These are phyloP conservation scores for Ennomos erosarius DNA, from an alignment of 2,888 invertebrate species.

Conservation along the genomic window DNA sequence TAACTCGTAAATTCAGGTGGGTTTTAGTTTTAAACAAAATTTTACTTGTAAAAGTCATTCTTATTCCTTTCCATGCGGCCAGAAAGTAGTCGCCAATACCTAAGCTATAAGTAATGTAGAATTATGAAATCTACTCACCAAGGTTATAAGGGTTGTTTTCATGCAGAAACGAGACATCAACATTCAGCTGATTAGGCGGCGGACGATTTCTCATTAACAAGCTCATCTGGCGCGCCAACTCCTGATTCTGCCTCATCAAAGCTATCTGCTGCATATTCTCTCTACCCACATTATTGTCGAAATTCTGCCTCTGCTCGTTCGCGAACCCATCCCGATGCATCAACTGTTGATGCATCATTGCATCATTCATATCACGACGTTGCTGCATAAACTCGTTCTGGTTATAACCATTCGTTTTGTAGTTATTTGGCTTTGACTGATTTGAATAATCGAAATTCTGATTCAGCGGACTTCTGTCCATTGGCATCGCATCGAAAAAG, in stretches of 20 bases:
- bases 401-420: conserved; percentile 71
- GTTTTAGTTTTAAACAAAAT: too few species aligned
- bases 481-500: conserved; percentile 68
- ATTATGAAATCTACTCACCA: conserved; percentile 56
- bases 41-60: too few species aligned
- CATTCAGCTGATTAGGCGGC: conserved; percentile 74
- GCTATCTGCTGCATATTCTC: conserved; percentile 68
- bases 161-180: conserved; percentile 77
- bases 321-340: conserved; percentile 61
- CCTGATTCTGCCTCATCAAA: conserved; percentile 72
- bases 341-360: conserved; percentile 43
- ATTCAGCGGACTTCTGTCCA: conserved; percentile 60
- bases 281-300: conserved; percentile 61
- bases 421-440: conserved; percentile 62
- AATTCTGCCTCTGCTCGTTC: conserved; percentile 64
- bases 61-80: too few species aligned
- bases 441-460: conserved; percentile 70
- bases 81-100: too few species aligned
- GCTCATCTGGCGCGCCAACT: conserved; percentile 76
- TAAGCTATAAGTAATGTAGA: too few species aligned
- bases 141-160: conserved; percentile 76
- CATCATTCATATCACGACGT: conserved; percentile 61
- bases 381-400: conserved; percentile 71
- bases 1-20: too few species aligned
- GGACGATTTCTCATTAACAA: conserved; percentile 74